Evolutionary conservation across 2,797 vertebrate genomes (phyloP).

Genomic region (Melanotaenia nigrans): DNA sequence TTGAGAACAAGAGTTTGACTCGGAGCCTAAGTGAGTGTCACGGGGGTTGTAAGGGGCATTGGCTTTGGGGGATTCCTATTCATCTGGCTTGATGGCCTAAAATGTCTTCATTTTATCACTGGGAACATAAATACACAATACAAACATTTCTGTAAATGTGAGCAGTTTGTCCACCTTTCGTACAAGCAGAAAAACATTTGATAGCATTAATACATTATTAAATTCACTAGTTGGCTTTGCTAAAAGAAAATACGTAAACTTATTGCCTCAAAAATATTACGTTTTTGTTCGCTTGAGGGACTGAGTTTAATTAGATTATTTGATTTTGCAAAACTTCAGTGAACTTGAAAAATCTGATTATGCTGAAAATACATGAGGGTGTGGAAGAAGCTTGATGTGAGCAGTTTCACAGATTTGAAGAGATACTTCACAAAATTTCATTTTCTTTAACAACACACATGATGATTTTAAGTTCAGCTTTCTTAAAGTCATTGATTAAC

Average conservation of each 20-base stretch:
- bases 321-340: no score
- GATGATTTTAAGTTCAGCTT: no score
- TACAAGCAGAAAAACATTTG: neutral
- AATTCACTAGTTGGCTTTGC: neutral
- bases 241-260: no score
- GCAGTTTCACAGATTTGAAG: no score
- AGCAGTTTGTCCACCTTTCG: slow-evolving; percentile 13
- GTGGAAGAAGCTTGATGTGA: no score
- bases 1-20: slow-evolving; percentile 70
- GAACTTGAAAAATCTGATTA: no score
- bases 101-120: slow-evolving; percentile 59
- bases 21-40: slow-evolving; percentile 61
- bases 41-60: slow-evolving; percentile 57
- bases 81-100: slow-evolving; percentile 63
- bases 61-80: slow-evolving; percentile 65
- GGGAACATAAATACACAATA: slow-evolving; percentile 40
- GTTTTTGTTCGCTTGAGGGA: neutral
- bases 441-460: no score
- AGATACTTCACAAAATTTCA: no score
- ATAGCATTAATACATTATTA: neutral
- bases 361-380: no score
- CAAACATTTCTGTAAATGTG: slow-evolving; percentile 19
- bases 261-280: neutral
- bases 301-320: no score
- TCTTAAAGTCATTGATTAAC: no score